Conservation (phyloP, 2,113 vertebrate genomes). For the Haplochromis burtoni region DNA sequence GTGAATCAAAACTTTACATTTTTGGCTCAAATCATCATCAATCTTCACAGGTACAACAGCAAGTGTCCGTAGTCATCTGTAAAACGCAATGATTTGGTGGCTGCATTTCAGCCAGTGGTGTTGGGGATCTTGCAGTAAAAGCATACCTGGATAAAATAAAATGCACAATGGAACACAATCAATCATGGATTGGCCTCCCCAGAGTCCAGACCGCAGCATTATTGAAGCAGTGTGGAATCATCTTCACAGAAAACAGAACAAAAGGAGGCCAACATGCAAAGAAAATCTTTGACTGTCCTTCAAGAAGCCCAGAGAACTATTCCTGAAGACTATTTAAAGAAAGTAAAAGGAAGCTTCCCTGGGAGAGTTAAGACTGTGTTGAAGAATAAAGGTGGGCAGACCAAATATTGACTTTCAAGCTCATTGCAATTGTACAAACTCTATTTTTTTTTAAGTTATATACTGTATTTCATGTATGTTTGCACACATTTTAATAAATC, state of each 20-base stretch:
- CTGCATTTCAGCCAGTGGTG: not conserved
- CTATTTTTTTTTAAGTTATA: not conserved
- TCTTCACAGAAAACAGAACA: not conserved
- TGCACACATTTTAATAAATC: not conserved
- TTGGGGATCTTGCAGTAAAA: not conserved
- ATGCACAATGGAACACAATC: not conserved
- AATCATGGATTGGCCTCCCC: not conserved
- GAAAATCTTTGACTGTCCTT: not conserved
- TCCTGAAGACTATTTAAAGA: not conserved
- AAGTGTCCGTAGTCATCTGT: not conserved
- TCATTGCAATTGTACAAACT: not conserved
- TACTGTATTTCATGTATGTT: not conserved
- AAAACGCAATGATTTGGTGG: not conserved
- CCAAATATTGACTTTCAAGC: not conserved
- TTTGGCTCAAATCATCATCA: not conserved
- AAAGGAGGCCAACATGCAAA: not conserved
- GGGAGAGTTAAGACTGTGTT: not conserved
- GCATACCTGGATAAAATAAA: not conserved
- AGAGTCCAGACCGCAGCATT: not conserved
- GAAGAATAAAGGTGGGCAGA: not conserved
- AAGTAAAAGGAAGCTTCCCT: not conserved
- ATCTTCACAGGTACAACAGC: not conserved
- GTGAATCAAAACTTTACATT: not conserved
- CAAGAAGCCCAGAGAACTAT: not conserved
- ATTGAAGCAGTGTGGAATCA: not conserved